Conservation (phyloP, 1,140 invertebrate genomes). For the Planococcus citri region DNA sequence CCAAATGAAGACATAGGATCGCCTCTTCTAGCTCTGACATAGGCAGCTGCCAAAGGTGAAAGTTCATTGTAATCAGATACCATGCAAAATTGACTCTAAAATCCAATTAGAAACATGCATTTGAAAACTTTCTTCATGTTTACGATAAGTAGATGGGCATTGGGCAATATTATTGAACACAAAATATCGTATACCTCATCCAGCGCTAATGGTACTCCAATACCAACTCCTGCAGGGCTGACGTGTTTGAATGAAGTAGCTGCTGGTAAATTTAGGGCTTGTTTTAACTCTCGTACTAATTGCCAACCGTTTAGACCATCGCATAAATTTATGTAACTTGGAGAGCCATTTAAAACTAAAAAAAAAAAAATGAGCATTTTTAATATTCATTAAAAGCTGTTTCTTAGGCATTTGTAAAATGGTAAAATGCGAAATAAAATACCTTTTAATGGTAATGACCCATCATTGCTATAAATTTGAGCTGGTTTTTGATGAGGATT, state of each 20-base stretch:
- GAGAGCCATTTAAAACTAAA: slow-evolving; percentile 82
- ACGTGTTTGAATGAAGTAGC: slow-evolving; percentile 98
- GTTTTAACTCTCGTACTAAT: slow-evolving; percentile 76
- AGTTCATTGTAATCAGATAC: slow-evolving; percentile 72
- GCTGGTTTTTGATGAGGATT: slow-evolving; percentile 97
- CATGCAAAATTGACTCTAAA: slow-evolving; percentile 78
- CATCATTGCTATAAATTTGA: slow-evolving; percentile 71
- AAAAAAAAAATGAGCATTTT: too few species aligned
- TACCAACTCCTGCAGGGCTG: slow-evolving; percentile 88
- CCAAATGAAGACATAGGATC: slow-evolving; percentile 99
- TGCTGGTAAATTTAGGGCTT: slow-evolving; percentile 67
- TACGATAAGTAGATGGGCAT: too few species aligned
- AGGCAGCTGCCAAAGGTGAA: slow-evolving; percentile 82
- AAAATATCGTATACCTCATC: slow-evolving; percentile 21
- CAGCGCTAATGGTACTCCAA: slow-evolving; percentile 50
- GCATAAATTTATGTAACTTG: slow-evolving; percentile 94
- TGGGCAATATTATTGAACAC: too few species aligned
- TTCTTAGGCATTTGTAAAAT: too few species aligned
- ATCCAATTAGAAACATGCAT: too few species aligned
- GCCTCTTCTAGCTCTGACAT: slow-evolving; percentile 88
- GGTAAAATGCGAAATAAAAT: too few species aligned
- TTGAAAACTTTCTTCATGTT: too few species aligned
- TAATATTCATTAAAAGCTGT: too few species aligned
- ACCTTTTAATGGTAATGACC: slow-evolving; percentile 71
- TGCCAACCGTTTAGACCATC: slow-evolving; percentile 97